phyloP scores from a whole-genome alignment of 2,888 invertebrate species.

The Nemurella pictetii region DNA sequence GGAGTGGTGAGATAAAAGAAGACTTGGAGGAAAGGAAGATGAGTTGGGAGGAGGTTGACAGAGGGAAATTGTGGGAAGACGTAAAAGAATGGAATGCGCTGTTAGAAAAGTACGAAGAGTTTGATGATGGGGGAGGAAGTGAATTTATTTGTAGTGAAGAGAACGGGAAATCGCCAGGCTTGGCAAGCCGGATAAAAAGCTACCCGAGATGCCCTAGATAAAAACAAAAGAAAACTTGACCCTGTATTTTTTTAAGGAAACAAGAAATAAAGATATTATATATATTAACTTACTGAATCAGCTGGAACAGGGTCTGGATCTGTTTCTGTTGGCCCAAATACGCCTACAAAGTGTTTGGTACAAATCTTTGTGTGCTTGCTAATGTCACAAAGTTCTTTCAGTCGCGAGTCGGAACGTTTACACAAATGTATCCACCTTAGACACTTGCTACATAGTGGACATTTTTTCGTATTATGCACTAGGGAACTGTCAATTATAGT shows the following conservation, averaged over 20 bases:
- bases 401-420: neutral
- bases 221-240: neutral
- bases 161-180: neutral
- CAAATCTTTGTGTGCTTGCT: slow-evolving; percentile 11
- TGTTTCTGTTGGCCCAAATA: slow-evolving; percentile 8
- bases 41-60: too few relatives aligned
- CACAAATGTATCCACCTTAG: slow-evolving; percentile 17
- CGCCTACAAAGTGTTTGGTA: neutral
- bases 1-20: too few relatives aligned
- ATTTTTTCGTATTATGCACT: neutral
- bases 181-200: neutral
- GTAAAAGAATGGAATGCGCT: too few relatives aligned
- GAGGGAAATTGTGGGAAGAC: too few relatives aligned
- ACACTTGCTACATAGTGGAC: slow-evolving; percentile 4
- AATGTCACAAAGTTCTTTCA: slow-evolving; percentile 3
- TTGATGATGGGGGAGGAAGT: too few relatives aligned
- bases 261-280: neutral
- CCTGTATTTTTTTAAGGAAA: neutral
- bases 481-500: neutral
- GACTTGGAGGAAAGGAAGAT: too few relatives aligned
- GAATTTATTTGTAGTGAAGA: too few relatives aligned
- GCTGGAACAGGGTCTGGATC: slow-evolving; percentile 18
- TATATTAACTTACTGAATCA: neutral
- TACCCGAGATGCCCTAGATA: neutral
- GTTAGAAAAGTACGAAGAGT: too few relatives aligned